Conservation (phyloP, 2,888 invertebrate genomes). For the Yponomeuta sedellus region DNA sequence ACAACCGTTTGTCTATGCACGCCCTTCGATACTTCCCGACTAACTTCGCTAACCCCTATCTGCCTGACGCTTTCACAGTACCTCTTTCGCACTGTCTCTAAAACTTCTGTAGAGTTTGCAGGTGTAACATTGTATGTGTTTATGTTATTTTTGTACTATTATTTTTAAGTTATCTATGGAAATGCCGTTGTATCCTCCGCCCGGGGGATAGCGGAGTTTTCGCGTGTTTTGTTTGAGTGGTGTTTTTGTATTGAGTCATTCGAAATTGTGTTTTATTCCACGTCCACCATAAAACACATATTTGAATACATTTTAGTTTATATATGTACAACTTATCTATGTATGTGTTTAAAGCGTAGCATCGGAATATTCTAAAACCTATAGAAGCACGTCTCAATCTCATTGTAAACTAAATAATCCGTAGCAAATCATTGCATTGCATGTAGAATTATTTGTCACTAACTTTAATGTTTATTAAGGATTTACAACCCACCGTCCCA, state of each 20-base stretch:
- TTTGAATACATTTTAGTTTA: background rate
- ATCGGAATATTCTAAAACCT: background rate
- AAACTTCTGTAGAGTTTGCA: slow-evolving; percentile 2
- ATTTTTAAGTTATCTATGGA: background rate
- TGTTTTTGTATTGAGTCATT: background rate
- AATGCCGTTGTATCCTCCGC: background rate
- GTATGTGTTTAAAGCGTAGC: background rate
- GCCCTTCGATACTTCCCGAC: slow-evolving; percentile 6
- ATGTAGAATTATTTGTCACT: background rate
- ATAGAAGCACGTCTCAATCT: background rate
- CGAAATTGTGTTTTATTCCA: background rate
- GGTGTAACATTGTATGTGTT: background rate
- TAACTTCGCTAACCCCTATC: slow-evolving; percentile 12
- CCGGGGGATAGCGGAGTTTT: background rate
- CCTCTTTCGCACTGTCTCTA: background rate
- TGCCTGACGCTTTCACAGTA: slow-evolving; percentile 15
- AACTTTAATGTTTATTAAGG: background rate
- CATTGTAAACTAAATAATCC: background rate
- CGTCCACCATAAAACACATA: background rate
- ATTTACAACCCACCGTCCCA: background rate
- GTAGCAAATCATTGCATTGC: background rate
- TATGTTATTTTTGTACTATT: background rate
- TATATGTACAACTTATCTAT: background rate
- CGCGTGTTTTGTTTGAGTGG: background rate
- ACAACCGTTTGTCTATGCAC: slow-evolving; percentile 35